A percentile compares a stretch with the other conserved stretches of the same genome.
phyloP scores from a whole-genome alignment of 2,113 vertebrate genomes.

The Anoura caudifer region DNA sequence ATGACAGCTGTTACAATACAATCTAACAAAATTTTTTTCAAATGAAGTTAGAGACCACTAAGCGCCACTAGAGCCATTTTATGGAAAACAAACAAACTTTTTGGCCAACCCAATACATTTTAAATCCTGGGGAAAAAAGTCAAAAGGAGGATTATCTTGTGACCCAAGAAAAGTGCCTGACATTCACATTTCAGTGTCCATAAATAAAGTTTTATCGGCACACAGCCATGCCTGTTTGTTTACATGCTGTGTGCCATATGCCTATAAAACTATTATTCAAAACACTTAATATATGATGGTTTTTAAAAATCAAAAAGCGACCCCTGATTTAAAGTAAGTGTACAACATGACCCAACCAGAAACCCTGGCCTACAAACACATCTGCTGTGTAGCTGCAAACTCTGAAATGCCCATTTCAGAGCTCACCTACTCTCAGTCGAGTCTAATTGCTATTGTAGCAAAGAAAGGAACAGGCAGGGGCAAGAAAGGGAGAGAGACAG shows the following conservation, averaged over 20 bases:
- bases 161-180: background rate
- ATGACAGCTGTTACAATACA: too few species aligned
- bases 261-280: background rate
- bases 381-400: background rate
- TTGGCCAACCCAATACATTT: background rate
- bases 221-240: background rate
- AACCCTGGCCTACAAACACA: background rate
- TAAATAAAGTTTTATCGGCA: background rate
- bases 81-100: too few species aligned
- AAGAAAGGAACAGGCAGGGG: background rate
- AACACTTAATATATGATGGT: background rate
- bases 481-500: background rate
- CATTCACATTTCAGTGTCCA: background rate
- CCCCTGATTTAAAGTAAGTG: background rate
- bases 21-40: too few species aligned
- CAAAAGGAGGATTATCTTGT: background rate
- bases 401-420: background rate
- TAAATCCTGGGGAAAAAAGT: background rate
- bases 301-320: background rate
- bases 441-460: background rate
- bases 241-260: background rate
- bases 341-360: background rate
- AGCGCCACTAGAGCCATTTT: too few species aligned
- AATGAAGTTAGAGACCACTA: too few species aligned
- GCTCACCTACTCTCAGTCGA: background rate